Base-by-base conservation (phyloP, 1,140 invertebrate genomes). In the Campoletis sonorensis region DNA sequence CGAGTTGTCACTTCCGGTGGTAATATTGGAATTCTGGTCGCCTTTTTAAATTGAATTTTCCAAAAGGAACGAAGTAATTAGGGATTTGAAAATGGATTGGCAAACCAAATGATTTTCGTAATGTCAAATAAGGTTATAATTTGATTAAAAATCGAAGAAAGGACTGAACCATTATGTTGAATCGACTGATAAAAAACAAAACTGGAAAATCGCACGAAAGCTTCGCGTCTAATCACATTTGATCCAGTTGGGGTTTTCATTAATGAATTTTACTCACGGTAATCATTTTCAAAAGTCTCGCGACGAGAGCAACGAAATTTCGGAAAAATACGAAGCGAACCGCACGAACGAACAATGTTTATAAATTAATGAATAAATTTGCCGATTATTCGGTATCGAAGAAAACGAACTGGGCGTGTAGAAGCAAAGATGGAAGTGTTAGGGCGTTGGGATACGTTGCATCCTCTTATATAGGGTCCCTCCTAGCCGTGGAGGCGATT, bases 401-500 rank as follows among this genome's bases (percentile, higher is more conserved):
- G 27, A 40, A 7, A 72, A 51, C 21, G 61, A 18, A 15, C 18
- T 27, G 70, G 33, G 21, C 40, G 21, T 80, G 75, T 68, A 37
- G 64, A 64, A 54, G 40, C 67, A 64, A 45, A 84, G 87, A 88
- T 82, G 84, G 84, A 85, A 87, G 85, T 86, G 84, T 84, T 84
- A 70, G 89, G 84, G 86, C 83, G 81, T 84, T 49, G 37, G 79
- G 79, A 70, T 33, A 37, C 58, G 64, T 33, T 77, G 83, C 85
- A 84, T 86, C 86, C 81, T 87, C 89, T 91, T 91, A 91, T 91
- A 91, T 91, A 91, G 87, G 77, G 84, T 76, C 81, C 81, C 79
- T 68, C 72, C 40, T 58, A 23, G 54, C 18, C 0, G 84, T 81
- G 80, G 77, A 84, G 86, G 81, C 86, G 80, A 68, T 68, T 27